A percentile compares a stretch with the other conserved stretches of the same genome.
Evolutionary conservation across 1,140 invertebrate species (phyloP).

Genomic region (Cylas formicarius): DNA sequence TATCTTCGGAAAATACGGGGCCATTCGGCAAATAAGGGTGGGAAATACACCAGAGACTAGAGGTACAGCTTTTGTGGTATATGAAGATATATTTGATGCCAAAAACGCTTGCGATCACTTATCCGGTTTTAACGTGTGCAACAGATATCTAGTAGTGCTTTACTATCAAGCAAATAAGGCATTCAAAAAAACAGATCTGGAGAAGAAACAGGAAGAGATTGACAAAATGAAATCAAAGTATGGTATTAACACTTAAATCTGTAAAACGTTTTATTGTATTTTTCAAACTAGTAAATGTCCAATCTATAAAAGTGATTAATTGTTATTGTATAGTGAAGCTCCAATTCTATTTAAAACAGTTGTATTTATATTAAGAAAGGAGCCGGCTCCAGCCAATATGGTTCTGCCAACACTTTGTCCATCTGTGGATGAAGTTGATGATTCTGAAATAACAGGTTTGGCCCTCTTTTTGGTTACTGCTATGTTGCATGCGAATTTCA

Average conservation of each 20-base stretch:
- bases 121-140: conserved; percentile 98
- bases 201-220: conserved; percentile 95
- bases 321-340: no score
- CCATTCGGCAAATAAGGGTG: conserved; percentile 96
- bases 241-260: conserved; percentile 48
- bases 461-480: conserved; percentile 58
- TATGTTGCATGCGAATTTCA: conserved; percentile 57
- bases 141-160: conserved; percentile 94
- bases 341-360: conserved; percentile 16
- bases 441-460: conserved; percentile 25
- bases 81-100: conserved; percentile 99
- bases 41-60: conserved; percentile 96
- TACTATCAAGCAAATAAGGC: conserved; percentile 95
- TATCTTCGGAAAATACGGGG: conserved; percentile 99
- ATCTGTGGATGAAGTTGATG: conserved; percentile 15
- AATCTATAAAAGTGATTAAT: no score
- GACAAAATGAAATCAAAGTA: conserved; percentile 97
- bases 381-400: conserved; percentile 26
- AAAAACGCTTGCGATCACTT: conserved; percentile 99
- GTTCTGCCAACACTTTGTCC: conserved; percentile 21
- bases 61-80: conserved; percentile 98
- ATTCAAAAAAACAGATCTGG: conserved; percentile 93
- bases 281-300: no score
- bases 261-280: neutral
- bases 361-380: conserved; percentile 23